A percentile compares a stretch with the other conserved stretches of the same genome.
These are phyloP conservation scores for Morbakka virulenta DNA, from an alignment of 30 jellyfish, hydroid and myxozoan species.

Conservation along the genomic window DNA sequence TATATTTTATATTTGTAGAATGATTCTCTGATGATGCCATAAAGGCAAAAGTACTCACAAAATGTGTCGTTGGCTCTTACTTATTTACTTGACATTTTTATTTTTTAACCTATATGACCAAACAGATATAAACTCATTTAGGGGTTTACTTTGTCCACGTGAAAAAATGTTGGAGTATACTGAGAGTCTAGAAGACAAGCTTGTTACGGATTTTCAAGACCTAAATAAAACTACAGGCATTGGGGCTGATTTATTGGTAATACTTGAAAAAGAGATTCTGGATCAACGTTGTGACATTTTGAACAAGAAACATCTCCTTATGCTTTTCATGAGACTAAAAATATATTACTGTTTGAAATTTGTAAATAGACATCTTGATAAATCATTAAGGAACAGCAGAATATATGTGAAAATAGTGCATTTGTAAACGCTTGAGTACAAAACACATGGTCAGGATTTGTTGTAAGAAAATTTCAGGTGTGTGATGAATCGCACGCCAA, in stretches of 20 bases:
- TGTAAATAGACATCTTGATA: constrained; percentile 8
- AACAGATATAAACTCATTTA: constrained; percentile 5
- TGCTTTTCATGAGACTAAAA: constrained; percentile 22
- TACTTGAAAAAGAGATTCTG: background rate
- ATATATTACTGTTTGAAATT: constrained; percentile 22
- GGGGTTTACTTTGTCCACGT: constrained; percentile 32
- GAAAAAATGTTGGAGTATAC: background rate
- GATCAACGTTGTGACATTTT: background rate
- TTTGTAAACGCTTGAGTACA: no score
- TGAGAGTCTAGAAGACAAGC: background rate
- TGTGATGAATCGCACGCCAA: no score
- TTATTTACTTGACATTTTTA: no score
- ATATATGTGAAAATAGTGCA: background rate
- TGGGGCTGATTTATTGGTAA: background rate
- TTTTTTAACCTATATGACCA: constrained; percentile 25
- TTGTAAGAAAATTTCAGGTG: no score
- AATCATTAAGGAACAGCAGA: background rate
- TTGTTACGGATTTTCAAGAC: background rate
- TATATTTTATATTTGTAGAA: no score
- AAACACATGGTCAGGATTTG: no score
- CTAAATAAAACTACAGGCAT: background rate
- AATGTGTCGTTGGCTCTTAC: no score
- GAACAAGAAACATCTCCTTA: constrained; percentile 9
- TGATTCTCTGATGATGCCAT: no score
- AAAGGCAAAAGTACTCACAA: no score